phyloP scores from a whole-genome alignment of 2,888 invertebrate species.

The Meiosimyza decipiens region DNA sequence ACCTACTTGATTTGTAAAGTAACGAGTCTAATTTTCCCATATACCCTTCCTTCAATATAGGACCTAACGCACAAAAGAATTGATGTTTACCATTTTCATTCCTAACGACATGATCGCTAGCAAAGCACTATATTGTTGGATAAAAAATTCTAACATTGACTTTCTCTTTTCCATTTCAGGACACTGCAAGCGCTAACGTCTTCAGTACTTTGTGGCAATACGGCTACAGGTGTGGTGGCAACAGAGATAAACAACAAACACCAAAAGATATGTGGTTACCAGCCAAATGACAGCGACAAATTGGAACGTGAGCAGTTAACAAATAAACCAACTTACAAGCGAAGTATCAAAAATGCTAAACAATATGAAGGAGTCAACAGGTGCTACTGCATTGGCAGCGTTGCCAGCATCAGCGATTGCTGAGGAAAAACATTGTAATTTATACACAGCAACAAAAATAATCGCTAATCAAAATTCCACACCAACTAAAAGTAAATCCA shows the following conservation, averaged over 20 bases:
- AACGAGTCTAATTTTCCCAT: too few species aligned
- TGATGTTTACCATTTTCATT: background rate
- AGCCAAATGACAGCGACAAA: conserved; percentile 34
- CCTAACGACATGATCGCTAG: background rate
- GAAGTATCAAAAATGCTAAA: conserved; percentile 45
- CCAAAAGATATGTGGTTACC: conserved; percentile 6
- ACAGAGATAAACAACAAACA: background rate
- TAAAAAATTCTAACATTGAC: background rate
- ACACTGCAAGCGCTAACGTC: background rate
- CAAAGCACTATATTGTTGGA: background rate
- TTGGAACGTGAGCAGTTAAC: conserved; percentile 47
- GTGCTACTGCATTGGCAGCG: conserved; percentile 39
- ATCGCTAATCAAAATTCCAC: conserved; percentile 18
- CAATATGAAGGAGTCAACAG: conserved; percentile 43
- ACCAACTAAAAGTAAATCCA: conserved; percentile 58
- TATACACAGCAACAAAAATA: conserved; percentile 21
- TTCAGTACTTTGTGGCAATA: conserved; percentile 3
- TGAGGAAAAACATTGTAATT: conserved; percentile 21
- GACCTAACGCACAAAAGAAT: too few species aligned
- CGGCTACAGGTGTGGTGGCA: background rate
- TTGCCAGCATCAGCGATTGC: conserved; percentile 40
- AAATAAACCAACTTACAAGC: conserved; percentile 36
- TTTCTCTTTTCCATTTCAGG: conserved; percentile 20
- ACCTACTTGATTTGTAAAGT: too few species aligned
- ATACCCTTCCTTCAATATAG: too few species aligned